These are phyloP conservation scores for Drosophila triauraria DNA, from an alignment of 1,140 invertebrate species.

Conservation along the genomic window DNA sequence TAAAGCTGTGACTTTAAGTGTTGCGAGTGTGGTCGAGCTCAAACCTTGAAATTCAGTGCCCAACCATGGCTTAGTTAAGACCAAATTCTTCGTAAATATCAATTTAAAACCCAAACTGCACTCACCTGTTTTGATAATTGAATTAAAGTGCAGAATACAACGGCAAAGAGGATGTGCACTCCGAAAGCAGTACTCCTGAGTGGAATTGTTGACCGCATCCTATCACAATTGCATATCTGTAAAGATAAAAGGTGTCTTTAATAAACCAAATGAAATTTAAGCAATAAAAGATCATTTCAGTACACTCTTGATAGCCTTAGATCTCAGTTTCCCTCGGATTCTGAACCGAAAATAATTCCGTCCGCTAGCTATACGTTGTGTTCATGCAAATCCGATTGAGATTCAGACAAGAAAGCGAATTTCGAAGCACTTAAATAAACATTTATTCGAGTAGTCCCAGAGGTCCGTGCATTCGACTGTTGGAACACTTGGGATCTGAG, in stretches of 20 bases:
- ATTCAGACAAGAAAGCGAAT: constrained; percentile 11
- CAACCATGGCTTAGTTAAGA: background rate
- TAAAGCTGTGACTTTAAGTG: background rate
- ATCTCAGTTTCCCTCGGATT: constrained; percentile 5
- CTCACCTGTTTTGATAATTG: constrained; percentile 47
- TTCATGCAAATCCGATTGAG: constrained; percentile 14
- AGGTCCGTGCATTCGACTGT: background rate
- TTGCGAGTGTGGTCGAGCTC: too few species aligned
- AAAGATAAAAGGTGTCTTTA: background rate
- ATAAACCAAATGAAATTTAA: background rate
- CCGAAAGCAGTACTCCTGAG: constrained; percentile 28
- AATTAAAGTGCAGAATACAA: constrained; percentile 27
- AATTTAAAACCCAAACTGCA: background rate
- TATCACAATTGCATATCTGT: constrained; percentile 51
- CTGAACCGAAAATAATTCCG: constrained; percentile 10
- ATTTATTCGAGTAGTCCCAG: constrained; percentile 23
- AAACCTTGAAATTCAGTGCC: too few species aligned
- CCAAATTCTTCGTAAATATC: background rate
- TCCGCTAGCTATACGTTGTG: background rate
- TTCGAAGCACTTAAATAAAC: constrained; percentile 23
- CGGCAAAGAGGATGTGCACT: constrained; percentile 31
- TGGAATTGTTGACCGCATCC: constrained; percentile 30
- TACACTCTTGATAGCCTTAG: background rate
- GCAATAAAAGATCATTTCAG: background rate
- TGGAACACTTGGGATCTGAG: constrained; percentile 11